Base-by-base conservation (phyloP, 2,797 vertebrate genomes). In the Ctenosaura bakeri region DNA sequence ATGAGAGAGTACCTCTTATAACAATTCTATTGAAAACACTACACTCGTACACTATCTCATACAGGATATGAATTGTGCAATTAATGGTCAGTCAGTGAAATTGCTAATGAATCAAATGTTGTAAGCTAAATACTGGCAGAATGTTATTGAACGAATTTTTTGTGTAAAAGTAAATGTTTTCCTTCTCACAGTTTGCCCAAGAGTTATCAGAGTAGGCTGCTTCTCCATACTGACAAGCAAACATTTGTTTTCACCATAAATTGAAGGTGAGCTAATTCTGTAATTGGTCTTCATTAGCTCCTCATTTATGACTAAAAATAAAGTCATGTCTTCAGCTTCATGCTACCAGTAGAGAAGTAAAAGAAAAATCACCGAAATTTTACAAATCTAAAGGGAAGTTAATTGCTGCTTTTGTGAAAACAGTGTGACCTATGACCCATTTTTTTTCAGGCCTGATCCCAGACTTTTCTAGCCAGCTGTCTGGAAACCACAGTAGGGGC, bases 401-500 rank as follows among this genome's bases (percentile, higher is more conserved):
- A 93, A 85, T 88, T 94, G 92, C 93, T 95, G 90, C 80, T 73
- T 90, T 94, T 85, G 90, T 90, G 85, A 92, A 96, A 91, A 79
- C 94, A 96, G 95, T 93, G 96, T 96, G 97, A 97, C 96, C 94
- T 94, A 95, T 97, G 94, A 95, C 94, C 96, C 95, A 95, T 97
- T 97, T 97, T 97, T 96, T 59, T 73, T 59, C 93, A 96, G 96
- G 96, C 93, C 95, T 96, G 94, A 94, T 97, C 96, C 97, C 94
- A 94, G 59, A 95, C 95, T 94, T 95, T 95, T 93, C 91, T 94
- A 97, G 96, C 96, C 96, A 97, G 97, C 97, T 97, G 97, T 96
- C 96, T 97, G 95, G 96, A 97, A 97, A 97, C 96, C 96, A 97
- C 96, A 97, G 94, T 97, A 97, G 96, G 97, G 96, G 95, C 95